Base-by-base conservation (phyloP, 2,888 invertebrate genomes). In the Lasioglossum zephyrum region DNA sequence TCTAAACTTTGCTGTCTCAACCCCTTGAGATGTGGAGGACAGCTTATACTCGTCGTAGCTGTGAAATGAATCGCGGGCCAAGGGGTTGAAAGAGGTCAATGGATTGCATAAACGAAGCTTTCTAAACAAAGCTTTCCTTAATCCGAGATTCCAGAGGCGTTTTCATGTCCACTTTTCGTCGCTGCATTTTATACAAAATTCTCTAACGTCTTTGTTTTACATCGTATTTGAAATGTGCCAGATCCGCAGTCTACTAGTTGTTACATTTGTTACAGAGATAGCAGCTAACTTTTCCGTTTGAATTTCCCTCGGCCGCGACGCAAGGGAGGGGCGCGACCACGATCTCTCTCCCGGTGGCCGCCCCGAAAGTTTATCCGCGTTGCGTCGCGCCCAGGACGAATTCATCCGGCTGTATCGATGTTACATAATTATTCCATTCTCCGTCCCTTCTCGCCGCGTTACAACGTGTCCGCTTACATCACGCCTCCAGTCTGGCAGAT, bases 321-420 rank as follows among this genome's bases (percentile, higher is more conserved):
- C 66, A 31, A 13, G 36, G 36, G 18, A 11, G 66, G 31, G 66
- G 18, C 36, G 36, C 36, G 36, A 66, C 18, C 36, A 36, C 5
- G 36, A 16, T 66, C 18, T 66, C 22, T 66, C 18, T 66, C 22
- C 53, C n/a, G 53, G 9, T 53, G 22, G 53, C 60, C 60, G 5
- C 26, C 26, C 26, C 13, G 26, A 60, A 26, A 60, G 13, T 60
- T 60, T 60, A 26, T 16, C 36, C 31, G 31, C 66, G 66, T 66
- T 66, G 66, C 66, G 66, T 66, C 8, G 16, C 66, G 36, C 49
- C 53, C 53, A 53, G 74, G 36, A 13, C 39, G 73, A 39, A 74
- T 53, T 72, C 16, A 36, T 22, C 74, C 74, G 57, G 18, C 22
- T 22, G n/a, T 70, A 70, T 70, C 70, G 70, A 70, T 73, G 47